These are phyloP conservation scores for Phocoena sinus DNA, from an alignment of 2,113 vertebrate species.

Conservation along the genomic window DNA sequence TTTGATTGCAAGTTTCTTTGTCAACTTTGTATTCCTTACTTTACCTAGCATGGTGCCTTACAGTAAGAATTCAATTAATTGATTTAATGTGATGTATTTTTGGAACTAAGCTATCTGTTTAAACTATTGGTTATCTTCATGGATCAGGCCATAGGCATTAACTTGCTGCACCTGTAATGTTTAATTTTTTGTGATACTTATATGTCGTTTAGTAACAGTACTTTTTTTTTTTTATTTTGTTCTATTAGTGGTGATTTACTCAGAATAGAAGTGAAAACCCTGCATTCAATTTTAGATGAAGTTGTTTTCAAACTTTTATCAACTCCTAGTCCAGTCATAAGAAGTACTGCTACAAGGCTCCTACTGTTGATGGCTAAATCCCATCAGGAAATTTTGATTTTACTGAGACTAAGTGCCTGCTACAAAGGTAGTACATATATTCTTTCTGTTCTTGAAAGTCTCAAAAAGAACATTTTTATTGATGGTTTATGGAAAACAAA, in stretches of 20 bases:
- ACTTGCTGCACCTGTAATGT: constrained; percentile 20
- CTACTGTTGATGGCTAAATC: constrained; percentile 84
- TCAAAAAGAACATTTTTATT: constrained; percentile 38
- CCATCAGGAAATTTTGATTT: constrained; percentile 77
- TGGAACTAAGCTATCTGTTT: neutral
- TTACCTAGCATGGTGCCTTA: neutral
- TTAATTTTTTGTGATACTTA: constrained; percentile 33
- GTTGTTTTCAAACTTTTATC: constrained; percentile 90
- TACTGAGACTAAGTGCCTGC: constrained; percentile 80
- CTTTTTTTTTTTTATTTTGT: constrained; percentile 39
- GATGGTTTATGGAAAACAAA: constrained; percentile 6
- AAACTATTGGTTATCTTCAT: neutral
- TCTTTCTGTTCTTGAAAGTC: constrained; percentile 53
- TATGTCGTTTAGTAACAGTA: constrained; percentile 5
- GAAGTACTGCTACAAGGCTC: constrained; percentile 84
- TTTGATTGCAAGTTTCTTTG: neutral
- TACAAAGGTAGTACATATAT: constrained; percentile 87
- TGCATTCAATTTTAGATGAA: constrained; percentile 89
- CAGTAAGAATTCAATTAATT: constrained; percentile 15
- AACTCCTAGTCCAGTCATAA: constrained; percentile 84
- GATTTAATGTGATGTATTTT: constrained; percentile 19
- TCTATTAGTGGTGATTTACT: constrained; percentile 82
- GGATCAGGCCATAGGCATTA: neutral
- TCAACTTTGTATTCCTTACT: neutral
- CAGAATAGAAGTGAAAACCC: constrained; percentile 76